Evolutionary conservation across 2,797 vertebrate species (phyloP).

Genomic region (Anguilla marmorata): DNA sequence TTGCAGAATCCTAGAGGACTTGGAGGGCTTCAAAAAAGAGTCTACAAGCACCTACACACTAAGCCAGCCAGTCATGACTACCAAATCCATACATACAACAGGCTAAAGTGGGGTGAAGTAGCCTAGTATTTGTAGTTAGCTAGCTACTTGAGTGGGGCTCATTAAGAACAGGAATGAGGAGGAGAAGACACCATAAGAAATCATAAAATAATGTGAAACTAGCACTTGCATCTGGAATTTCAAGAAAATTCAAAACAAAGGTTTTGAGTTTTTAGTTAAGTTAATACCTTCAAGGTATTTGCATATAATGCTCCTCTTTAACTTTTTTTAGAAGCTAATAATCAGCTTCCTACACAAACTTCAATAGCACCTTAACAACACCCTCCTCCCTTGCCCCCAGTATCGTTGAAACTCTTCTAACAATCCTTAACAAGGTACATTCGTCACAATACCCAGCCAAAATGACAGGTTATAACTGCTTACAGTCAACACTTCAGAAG

Average conservation of each 20-base stretch:
- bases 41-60: not conserved
- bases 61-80: not conserved
- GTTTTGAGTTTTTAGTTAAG: too few species aligned
- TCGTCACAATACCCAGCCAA: not conserved
- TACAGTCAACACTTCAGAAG: not conserved
- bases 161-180: not conserved
- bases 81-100: not conserved
- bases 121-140: not conserved
- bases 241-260: too few species aligned
- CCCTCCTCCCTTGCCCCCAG: not conserved
- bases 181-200: too few species aligned
- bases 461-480: not conserved
- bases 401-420: not conserved
- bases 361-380: not conserved
- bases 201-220: too few species aligned
- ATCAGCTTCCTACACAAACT: not conserved
- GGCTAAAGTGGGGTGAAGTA: too few species aligned
- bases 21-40: not conserved
- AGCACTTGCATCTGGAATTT: too few species aligned
- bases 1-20: not conserved
- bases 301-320: too few species aligned
- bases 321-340: not conserved
- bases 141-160: not conserved
- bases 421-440: not conserved
- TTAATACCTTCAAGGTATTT: too few species aligned